Percentiles rank a stretch among this genome's conserved stretches.
Evolutionary conservation across 2,888 invertebrate genomes (phyloP).

Genomic region (Atrina japonica): DNA sequence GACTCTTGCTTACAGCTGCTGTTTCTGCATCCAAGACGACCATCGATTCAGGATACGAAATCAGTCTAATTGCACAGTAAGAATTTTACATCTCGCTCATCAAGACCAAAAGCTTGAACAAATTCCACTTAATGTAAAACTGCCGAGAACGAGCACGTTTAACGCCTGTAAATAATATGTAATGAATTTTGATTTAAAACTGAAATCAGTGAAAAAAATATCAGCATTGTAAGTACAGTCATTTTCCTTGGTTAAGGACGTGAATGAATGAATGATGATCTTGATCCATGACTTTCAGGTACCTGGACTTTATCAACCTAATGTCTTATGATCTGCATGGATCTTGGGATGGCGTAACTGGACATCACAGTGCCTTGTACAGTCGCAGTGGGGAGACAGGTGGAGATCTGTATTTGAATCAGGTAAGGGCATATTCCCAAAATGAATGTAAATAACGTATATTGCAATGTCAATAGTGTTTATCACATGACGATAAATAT

Average conservation of each 20-base stretch:
- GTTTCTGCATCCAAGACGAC: slow-evolving; percentile 17
- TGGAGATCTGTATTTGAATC: slow-evolving; percentile 48
- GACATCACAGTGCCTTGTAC: slow-evolving; percentile 75
- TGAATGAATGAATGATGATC: too few species aligned
- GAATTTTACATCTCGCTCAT: neutral
- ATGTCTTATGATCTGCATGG: slow-evolving; percentile 77
- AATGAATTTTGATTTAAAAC: too few species aligned
- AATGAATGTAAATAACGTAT: too few species aligned
- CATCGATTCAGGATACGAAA: slow-evolving; percentile 10
- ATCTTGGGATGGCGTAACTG: slow-evolving; percentile 72
- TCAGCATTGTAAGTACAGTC: too few species aligned
- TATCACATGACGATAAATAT: too few species aligned
- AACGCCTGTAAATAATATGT: too few species aligned
- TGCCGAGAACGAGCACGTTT: too few species aligned
- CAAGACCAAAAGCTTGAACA: too few species aligned
- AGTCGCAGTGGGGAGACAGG: slow-evolving; percentile 46
- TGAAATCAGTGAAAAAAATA: too few species aligned
- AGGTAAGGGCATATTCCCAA: neutral
- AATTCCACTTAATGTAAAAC: too few species aligned
- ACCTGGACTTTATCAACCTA: slow-evolving; percentile 68
- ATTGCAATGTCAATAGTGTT: too few species aligned
- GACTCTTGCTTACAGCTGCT: slow-evolving; percentile 15
- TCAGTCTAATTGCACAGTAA: slow-evolving; percentile 10
- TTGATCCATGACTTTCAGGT: slow-evolving; percentile 42
- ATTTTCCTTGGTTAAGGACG: too few species aligned